Evolutionary conservation across 2,113 vertebrate species (phyloP).

Genomic region (Ibidorhyncha struthersii): DNA sequence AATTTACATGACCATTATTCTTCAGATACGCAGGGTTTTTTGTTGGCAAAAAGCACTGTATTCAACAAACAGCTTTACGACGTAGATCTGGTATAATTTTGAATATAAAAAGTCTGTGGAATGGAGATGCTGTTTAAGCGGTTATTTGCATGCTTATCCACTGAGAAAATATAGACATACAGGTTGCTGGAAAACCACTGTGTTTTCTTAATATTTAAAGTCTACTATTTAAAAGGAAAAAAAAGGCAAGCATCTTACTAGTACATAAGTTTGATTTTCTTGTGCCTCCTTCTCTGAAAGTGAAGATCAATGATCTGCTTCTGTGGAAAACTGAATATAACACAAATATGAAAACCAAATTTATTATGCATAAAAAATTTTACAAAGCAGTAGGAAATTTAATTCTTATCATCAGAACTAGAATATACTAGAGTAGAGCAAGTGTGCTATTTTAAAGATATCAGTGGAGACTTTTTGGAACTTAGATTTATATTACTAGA

Average conservation of each 20-base stretch:
- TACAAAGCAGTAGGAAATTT: not conserved
- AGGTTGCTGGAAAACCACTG: not conserved
- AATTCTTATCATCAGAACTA: not conserved
- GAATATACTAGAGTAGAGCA: not conserved
- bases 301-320: not conserved
- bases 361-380: not conserved
- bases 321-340: not conserved
- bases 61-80: not conserved
- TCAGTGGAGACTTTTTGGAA: not conserved
- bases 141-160: not conserved
- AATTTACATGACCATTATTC: not conserved
- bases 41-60: not conserved
- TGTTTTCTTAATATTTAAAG: not conserved
- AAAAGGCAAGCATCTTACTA: not conserved
- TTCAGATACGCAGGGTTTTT: fast-evolving
- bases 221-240: not conserved
- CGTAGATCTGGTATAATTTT: not conserved
- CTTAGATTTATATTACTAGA: not conserved
- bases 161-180: not conserved
- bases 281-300: not conserved
- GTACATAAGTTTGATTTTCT: not conserved
- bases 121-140: not conserved
- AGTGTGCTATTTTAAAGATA: not conserved
- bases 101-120: not conserved
- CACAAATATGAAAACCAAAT: not conserved